Evolutionary conservation across 2,888 invertebrate species (phyloP), one percentile per base, ranked within the genome.

Genomic region (Aleiodes testaceus): DNA sequence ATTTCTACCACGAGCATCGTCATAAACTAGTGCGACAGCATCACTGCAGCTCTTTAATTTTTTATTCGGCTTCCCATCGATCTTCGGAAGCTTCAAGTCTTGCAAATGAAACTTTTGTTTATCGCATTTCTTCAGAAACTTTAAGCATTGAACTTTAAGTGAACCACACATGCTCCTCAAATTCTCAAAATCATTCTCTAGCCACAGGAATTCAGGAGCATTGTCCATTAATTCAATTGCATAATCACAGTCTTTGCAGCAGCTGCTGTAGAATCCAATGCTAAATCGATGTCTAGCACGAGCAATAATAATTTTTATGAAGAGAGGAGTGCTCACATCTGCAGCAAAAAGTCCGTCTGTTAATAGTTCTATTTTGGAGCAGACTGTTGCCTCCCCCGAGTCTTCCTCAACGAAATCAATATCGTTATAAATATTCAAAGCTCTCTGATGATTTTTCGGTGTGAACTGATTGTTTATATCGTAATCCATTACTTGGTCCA

Each of bases 1-100:
- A 78, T 87, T 86, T 50, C 89, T 80, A 50, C 90, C 90, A 50
- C 74, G 80, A 2, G 49, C 53, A 11, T 79, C 45, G 50, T 84
- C 79, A 12, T 74, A 75, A 14, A 68, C 75, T 30, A 84, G 50
- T 7, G 77, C 63, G 14, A 87, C 70, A 2, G 82, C 79, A 61
- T 87, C 82, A n/a, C 85, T 82, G 75, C 85, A 84, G 67, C 72
- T 78, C 61, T 73, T 70, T 16, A 87, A 74, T 55, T 75, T 73
- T 9, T 70, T 66, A 49, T 85, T 82, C 4, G 44, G 36, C 66
- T 78, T 80, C 7, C 84, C 85, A 1, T 80, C 79, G 49, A 85
- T 66, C 14, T 20, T 63, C 11, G 80, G 79, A 2, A 75, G 9
- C 30, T 45, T 67, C 6, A 16, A 16, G 6, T 36, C 16, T 18